A percentile compares a stretch with the other conserved stretches of the same genome.
These are phyloP conservation scores for Ormia ochracea DNA, from an alignment of 2,888 invertebrate genomes.

Conservation along the genomic window DNA sequence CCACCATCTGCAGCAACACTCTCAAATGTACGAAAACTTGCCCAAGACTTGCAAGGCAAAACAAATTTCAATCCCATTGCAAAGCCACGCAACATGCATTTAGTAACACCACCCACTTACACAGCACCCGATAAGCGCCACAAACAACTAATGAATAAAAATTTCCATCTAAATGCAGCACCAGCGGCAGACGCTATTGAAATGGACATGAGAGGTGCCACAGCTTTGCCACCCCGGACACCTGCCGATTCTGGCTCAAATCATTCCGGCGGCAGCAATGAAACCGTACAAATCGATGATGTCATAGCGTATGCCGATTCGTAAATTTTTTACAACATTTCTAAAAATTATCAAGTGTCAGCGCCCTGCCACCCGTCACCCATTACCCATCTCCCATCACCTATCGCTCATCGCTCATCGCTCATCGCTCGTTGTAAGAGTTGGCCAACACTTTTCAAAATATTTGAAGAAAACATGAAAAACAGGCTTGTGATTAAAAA, in stretches of 20 bases:
- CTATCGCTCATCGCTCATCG: too few relatives aligned
- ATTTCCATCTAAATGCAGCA: slow-evolving; percentile 43
- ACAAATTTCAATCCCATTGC: slow-evolving; percentile 68
- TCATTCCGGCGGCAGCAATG: slow-evolving; percentile 77
- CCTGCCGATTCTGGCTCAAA: slow-evolving; percentile 72
- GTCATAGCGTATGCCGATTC: slow-evolving; percentile 76
- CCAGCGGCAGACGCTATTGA: slow-evolving; percentile 59
- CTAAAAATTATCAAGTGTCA: slow-evolving; percentile 10
- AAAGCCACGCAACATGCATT: slow-evolving; percentile 62
- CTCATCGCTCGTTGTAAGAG: slow-evolving; percentile 14
- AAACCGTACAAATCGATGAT: slow-evolving; percentile 76
- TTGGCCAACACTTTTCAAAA: neutral
- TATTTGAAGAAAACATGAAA: slow-evolving; percentile 21
- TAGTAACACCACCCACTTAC: slow-evolving; percentile 66
- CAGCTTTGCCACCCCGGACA: slow-evolving; percentile 60
- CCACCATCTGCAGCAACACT: slow-evolving; percentile 41
- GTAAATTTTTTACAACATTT: slow-evolving; percentile 57
- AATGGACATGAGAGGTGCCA: slow-evolving; percentile 68
- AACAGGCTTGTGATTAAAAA: slow-evolving; percentile 61
- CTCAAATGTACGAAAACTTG: slow-evolving; percentile 70
- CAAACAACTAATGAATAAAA: slow-evolving; percentile 47
- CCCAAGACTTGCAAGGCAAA: slow-evolving; percentile 71
- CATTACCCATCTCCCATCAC: too few relatives aligned
- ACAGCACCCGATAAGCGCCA: slow-evolving; percentile 63
- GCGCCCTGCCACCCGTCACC: too few relatives aligned